phyloP scores from a whole-genome alignment of 2,797 vertebrate species.

The Falco rusticolus region DNA sequence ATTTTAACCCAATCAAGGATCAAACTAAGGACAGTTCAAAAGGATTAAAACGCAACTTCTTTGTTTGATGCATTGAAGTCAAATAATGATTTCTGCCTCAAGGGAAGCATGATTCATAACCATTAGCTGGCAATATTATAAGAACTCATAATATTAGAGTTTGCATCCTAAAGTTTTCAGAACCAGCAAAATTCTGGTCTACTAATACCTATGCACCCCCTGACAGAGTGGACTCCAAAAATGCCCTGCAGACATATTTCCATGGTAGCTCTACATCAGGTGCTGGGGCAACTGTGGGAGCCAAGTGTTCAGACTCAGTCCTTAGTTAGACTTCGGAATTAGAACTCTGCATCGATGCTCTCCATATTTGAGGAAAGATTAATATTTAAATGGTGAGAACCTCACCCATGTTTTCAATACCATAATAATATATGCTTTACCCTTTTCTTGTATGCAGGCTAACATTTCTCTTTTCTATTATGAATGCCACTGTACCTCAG shows the following conservation, averaged over 20 bases:
- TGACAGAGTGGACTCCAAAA: not conserved
- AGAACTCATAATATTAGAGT: not conserved
- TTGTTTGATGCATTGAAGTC: not conserved
- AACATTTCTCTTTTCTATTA: not conserved
- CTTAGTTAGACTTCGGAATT: not conserved
- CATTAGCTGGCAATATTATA: not conserved
- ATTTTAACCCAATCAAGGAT: constrained; percentile 26
- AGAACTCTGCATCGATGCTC: not conserved
- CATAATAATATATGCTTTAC: not conserved
- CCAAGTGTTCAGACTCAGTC: not conserved
- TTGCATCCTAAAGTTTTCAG: not conserved
- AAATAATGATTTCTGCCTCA: constrained; percentile 18
- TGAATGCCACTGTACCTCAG: not conserved
- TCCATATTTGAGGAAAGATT: not conserved
- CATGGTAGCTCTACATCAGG: not conserved
- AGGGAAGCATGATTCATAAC: not conserved
- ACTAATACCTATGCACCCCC: not conserved
- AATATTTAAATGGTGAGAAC: not conserved
- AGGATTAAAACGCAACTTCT: not conserved
- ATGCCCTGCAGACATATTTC: not conserved
- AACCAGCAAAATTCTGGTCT: not conserved
- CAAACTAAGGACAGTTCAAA: constrained; percentile 32
- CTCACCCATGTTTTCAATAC: not conserved
- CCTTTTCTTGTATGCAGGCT: not conserved
- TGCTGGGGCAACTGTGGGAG: rapidly evolving